These are phyloP conservation scores for Alectoris magna DNA, from an alignment of 2,797 vertebrate genomes.

Conservation along the genomic window DNA sequence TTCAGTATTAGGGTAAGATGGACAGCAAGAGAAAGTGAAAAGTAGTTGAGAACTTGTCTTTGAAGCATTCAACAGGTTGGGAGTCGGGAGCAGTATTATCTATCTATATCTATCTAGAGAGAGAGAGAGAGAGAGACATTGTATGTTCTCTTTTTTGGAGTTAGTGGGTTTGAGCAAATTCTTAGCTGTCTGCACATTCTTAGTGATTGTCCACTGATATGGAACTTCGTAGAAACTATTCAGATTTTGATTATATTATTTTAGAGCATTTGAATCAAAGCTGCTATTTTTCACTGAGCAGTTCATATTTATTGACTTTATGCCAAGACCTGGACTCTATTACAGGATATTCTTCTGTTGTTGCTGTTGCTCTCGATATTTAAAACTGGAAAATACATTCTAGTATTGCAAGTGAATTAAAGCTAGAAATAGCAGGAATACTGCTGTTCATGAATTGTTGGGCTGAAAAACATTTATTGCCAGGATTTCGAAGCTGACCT, in stretches of 20 bases:
- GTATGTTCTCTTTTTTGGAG: not conserved
- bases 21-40: not conserved
- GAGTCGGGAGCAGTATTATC: not conserved
- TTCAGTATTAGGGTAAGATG: not conserved
- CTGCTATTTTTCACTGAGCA: not conserved
- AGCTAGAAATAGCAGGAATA: not conserved
- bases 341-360: not conserved
- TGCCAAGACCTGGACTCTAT: not conserved
- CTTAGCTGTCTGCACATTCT: not conserved
- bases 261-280: not conserved
- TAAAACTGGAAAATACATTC: not conserved
- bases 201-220: not conserved
- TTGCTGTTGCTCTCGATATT: not conserved
- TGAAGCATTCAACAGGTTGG: not conserved
- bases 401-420: not conserved
- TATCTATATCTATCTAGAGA: too few species aligned
- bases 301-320: not conserved
- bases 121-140: not conserved
- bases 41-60: too few species aligned
- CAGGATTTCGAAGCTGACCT: not conserved
- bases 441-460: not conserved
- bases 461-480: not conserved
- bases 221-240: not conserved
- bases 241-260: not conserved
- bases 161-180: not conserved